Evolutionary conservation across 2,888 invertebrate species (phyloP).

Genomic region (Steinernema scapterisci): DNA sequence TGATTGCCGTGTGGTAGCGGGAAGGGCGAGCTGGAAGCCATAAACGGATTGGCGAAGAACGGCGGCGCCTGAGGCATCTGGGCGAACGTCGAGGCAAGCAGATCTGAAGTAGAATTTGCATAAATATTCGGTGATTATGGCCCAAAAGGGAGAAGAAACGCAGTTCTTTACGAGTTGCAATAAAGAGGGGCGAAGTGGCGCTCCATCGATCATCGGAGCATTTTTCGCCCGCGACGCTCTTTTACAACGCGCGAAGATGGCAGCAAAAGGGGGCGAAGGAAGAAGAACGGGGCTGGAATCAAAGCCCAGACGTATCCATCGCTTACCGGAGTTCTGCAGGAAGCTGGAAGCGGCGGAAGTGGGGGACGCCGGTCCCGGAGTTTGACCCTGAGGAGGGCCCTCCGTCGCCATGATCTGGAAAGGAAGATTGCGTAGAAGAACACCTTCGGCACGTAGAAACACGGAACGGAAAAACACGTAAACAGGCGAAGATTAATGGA

Average conservation of each 20-base stretch:
- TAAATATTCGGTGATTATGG: conserved; percentile 10
- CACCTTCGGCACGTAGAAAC: conserved; percentile 11
- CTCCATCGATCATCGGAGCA: conserved; percentile 23
- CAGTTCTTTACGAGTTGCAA: conserved; percentile 7
- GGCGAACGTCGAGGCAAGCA: conserved; percentile 20
- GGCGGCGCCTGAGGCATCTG: conserved; percentile 50
- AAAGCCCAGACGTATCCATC: background rate
- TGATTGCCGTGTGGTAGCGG: conserved; percentile 29
- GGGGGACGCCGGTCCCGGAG: background rate
- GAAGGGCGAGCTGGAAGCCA: conserved; percentile 54
- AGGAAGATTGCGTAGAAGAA: background rate
- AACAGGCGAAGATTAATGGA: conserved; percentile 19
- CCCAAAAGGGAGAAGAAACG: background rate
- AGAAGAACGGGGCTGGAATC: background rate
- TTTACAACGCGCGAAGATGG: background rate
- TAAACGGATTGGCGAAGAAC: conserved; percentile 66
- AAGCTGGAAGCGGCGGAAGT: background rate
- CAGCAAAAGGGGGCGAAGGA: no score
- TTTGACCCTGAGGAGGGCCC: conserved; percentile 19
- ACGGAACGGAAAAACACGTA: background rate
- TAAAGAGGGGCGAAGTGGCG: background rate
- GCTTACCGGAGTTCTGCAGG: conserved; percentile 16
- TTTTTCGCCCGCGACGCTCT: conserved; percentile 11
- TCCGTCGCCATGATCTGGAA: conserved; percentile 29
- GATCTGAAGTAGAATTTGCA: conserved; percentile 15